Conservation (phyloP, 2,888 invertebrate species). For the Protula sp. region DNA sequence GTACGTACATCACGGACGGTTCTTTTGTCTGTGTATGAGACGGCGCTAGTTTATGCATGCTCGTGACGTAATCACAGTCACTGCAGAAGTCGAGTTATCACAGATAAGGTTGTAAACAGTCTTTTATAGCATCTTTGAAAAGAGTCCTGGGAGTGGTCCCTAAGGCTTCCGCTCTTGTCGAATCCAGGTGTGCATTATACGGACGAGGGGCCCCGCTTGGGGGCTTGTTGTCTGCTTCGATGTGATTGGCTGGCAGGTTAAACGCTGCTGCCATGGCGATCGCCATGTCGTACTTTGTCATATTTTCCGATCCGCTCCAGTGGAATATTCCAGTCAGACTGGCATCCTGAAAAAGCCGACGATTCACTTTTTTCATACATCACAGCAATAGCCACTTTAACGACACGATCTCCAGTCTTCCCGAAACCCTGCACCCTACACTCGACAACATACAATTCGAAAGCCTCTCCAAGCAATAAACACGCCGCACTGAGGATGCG, state of each 20-base stretch:
- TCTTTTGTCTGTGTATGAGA: no score
- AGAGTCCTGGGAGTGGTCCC: conserved; percentile 31
- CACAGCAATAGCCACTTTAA: no score
- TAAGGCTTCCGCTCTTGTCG: conserved; percentile 42
- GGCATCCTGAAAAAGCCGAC: conserved; percentile 38
- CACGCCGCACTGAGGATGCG: no score
- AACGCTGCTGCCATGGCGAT: conserved; percentile 54
- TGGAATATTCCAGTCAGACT: conserved; percentile 55
- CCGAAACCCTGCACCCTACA: no score
- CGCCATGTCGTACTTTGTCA: conserved; percentile 59
- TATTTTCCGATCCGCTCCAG: conserved; percentile 56
- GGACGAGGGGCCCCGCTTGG: conserved; percentile 50
- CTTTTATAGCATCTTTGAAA: neutral
- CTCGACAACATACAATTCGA: no score
- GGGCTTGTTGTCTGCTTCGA: conserved; percentile 44
- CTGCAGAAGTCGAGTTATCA: no score
- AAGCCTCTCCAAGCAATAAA: no score
- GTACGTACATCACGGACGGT: no score
- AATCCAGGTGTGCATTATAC: conserved; percentile 51
- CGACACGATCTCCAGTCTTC: no score
- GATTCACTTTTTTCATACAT: no score
- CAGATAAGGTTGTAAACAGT: neutral
- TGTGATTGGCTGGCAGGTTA: conserved; percentile 48
- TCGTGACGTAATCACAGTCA: no score
- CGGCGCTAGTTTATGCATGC: no score